Base-by-base conservation (phyloP, 2,797 vertebrate species). In the Harpagifer antarcticus region DNA sequence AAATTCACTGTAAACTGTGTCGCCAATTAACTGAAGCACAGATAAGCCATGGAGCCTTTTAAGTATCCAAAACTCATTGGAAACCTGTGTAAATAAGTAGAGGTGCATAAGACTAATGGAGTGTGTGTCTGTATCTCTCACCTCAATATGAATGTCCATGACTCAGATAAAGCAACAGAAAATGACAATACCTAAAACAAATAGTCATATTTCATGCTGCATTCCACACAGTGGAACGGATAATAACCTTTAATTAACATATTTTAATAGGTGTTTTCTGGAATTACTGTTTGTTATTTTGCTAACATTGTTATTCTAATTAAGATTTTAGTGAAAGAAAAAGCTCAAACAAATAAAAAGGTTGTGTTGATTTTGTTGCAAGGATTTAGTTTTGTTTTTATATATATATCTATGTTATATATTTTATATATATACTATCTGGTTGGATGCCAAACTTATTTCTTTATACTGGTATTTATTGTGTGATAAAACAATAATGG, bases 1-100 rank as follows among this genome's bases (percentile, higher is more conserved):
- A 91, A 88, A 93, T 93, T 84, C 86, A 86, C 86, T 92, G 79
- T 89, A 85, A 88, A 94, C 85, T 87, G 74, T 87, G 78, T 88
- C 83, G 82, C 88, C 84, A 93, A 91, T 92, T 88, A 92, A 89
- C 81, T 86, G 83, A 83, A 90, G 88, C 89, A 78, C 71, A 93
- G 79, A 86, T 91, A 88, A 91, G 85, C 78, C 71, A 74, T 43
- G 5, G 76, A 74, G 78, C 73, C 56, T 92, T 93, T 87, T 87
- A 91, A 90, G 93, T 89, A 87, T 74, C 82, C 77, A 49, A 86
- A 88, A 81, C 78, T 68, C 75, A 71, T 61, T 73, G 60, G 47
- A 83, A 88, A 86, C 48, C 13, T 50, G 70, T 82, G 68, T 86
- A 88, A 90, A 90, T 85, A 84, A 83, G 74, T 74, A 64, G 66